Percentiles rank a stretch among this genome's conserved stretches.
These are phyloP conservation scores for Drosophila triauraria DNA, from an alignment of 1,140 invertebrate species.

Conservation along the genomic window DNA sequence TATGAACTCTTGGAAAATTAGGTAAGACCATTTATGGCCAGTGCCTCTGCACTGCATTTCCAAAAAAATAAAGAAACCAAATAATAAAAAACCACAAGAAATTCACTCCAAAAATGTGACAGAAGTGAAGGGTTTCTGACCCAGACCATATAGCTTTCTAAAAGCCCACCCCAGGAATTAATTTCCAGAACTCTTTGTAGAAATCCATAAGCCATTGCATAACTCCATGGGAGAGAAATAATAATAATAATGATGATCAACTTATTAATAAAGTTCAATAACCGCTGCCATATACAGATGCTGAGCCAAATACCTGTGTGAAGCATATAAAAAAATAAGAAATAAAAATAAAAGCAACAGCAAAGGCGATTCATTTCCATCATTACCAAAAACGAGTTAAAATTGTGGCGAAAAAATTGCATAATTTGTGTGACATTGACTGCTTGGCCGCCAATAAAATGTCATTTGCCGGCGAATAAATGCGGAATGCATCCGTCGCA, in stretches of 20 bases:
- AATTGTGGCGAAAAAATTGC: conserved; percentile 82
- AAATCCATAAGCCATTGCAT: conserved; percentile 10
- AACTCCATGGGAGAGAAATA: conserved; percentile 36
- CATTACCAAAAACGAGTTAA: conserved; percentile 76
- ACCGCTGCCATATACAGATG: conserved; percentile 64
- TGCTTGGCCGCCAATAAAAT: conserved; percentile 70
- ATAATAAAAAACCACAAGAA: conserved; percentile 21
- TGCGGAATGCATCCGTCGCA: conserved; percentile 43
- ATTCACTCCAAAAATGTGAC: conserved; percentile 31
- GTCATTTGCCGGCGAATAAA: conserved; percentile 66
- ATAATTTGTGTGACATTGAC: conserved; percentile 79
- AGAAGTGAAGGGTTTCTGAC: conserved; percentile 33
- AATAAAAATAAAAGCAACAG: conserved; percentile 15
- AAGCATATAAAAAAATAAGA: conserved; percentile 1
- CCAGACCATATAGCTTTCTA: conserved; percentile 2
- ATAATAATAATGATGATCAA: neutral
- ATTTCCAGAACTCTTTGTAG: neutral
- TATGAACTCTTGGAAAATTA: conserved; percentile 82
- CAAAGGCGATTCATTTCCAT: conserved; percentile 75
- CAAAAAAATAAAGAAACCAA: conserved; percentile 16
- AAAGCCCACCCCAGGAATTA: neutral
- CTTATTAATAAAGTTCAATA: conserved; percentile 59
- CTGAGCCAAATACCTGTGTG: conserved; percentile 19
- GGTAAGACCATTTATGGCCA: conserved; percentile 80
- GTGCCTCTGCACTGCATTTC: conserved; percentile 44